phyloP scores from a whole-genome alignment of 2,888 invertebrate genomes.

The Stictocephala bisonia region DNA sequence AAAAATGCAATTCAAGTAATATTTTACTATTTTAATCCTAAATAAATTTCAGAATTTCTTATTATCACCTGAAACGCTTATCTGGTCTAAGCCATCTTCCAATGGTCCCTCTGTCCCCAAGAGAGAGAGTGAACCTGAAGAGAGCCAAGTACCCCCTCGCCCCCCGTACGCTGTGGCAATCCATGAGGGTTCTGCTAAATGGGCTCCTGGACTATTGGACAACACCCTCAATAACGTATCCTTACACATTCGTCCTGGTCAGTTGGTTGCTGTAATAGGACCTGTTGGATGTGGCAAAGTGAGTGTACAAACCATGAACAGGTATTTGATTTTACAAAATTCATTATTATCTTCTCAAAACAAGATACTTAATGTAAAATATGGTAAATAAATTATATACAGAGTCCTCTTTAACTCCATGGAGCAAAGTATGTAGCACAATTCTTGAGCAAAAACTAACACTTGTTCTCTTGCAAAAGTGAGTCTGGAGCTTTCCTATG shows the following conservation, averaged over 20 bases:
- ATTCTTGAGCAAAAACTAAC: too few relatives aligned
- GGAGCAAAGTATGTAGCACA: too few relatives aligned
- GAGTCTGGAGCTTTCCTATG: too few relatives aligned
- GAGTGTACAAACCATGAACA: slow-evolving; percentile 40
- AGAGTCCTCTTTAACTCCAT: too few relatives aligned
- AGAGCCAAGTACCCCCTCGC: background rate
- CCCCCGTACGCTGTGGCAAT: slow-evolving; percentile 60
- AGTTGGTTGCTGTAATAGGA: slow-evolving; percentile 75
- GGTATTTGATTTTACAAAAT: background rate
- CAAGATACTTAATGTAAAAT: too few relatives aligned
- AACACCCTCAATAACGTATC: slow-evolving; percentile 68
- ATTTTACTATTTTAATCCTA: too few relatives aligned
- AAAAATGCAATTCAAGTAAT: too few relatives aligned
- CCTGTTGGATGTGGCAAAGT: slow-evolving; percentile 77
- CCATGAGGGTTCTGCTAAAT: slow-evolving; percentile 75
- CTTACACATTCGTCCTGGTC: slow-evolving; percentile 68
- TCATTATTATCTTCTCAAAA: too few relatives aligned
- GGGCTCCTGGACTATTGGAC: slow-evolving; percentile 72
- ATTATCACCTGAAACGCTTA: background rate
- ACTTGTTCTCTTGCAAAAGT: too few relatives aligned
- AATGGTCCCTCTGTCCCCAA: background rate
- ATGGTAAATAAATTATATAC: too few relatives aligned
- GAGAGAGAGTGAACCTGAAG: background rate
- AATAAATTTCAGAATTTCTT: background rate
- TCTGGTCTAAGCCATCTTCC: background rate